Evolutionary conservation across 2,113 vertebrate species (phyloP), one percentile per base, ranked within the genome.

Genomic region (Pampusana beccarii): DNA sequence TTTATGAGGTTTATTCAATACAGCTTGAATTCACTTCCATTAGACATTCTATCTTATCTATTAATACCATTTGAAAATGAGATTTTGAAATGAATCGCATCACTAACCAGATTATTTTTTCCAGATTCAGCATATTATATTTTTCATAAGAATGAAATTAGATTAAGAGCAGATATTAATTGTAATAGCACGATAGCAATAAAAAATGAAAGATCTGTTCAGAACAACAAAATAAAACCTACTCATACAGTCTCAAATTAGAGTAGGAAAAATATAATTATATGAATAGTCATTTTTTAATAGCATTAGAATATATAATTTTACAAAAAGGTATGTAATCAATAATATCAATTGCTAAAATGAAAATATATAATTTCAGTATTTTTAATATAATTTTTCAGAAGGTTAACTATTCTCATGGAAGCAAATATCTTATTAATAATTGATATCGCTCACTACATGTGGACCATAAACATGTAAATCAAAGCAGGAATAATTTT

Each of bases 111-210:
- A 77, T 67, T 80, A 56, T 44, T 74, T 69, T 86, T 82, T 82
- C 50, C 58, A 69, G 65, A 84, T 80, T 94, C 61, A 78, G 33
- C 78, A 31, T 25, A 53, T 85, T 69, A 20, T 67, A n/a, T 79
- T 94, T 88, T 94, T 86, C 57, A 36, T 74, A 93, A 82, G 15
- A 74, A 71, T 25, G 10, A 95, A 95, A 93, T 19, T 65, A 84
- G 57, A 91, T 90, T 94, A 90, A 90, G 28, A 67, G 15, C 51
- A 86, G 71, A 31, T 74, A 88, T 58, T 72, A 81, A 57, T 58
- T 92, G n/a, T 67, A 87, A 69, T 83, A 91, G 29, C 42, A 92
- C 19, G 19, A 79, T 61, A 29, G 54, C 70, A 85, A 31, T 28
- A 40, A 38, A 95, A 66, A 82, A n/a, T 1, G 62, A 5, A 44